Evolutionary conservation across 2,888 invertebrate species (phyloP).

Genomic region (Mylabris sibirica): DNA sequence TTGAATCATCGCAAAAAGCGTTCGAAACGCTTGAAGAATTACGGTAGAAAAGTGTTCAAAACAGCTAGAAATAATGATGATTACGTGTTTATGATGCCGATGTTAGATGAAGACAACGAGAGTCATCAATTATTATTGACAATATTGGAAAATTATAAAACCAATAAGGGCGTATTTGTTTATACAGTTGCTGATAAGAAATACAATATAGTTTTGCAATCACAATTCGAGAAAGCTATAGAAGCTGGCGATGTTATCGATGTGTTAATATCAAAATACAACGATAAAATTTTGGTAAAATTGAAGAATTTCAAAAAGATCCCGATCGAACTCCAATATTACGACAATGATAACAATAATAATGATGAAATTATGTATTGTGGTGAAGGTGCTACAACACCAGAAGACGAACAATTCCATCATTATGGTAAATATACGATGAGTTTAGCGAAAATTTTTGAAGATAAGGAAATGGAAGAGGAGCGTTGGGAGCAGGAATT

Average conservation of each 20-base stretch:
- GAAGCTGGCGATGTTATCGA: conserved; percentile 79
- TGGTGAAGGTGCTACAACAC: conserved; percentile 74
- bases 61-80: conserved; percentile 64
- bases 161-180: conserved; percentile 70
- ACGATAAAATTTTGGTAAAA: conserved; percentile 76
- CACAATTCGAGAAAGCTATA: conserved; percentile 77
- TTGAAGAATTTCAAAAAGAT: conserved; percentile 77
- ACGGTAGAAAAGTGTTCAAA: conserved; percentile 74
- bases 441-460: conserved; percentile 76
- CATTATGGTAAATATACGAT: conserved; percentile 68
- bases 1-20: conserved; percentile 62
- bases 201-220: conserved; percentile 78
- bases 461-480: conserved; percentile 76
- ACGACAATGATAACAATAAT: conserved; percentile 22
- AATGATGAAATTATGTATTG: conserved; percentile 65
- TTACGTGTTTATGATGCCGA: conserved; percentile 78
- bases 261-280: conserved; percentile 78
- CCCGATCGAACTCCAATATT: conserved; percentile 64
- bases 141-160: conserved; percentile 69
- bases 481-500: conserved; percentile 68
- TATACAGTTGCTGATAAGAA: conserved; percentile 78
- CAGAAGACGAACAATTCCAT: conserved; percentile 63
- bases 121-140: conserved; percentile 70
- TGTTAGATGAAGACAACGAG: conserved; percentile 73
- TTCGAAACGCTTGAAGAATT: conserved; percentile 59